Percentiles rank a stretch among this genome's conserved stretches.
Evolutionary conservation across 2,113 vertebrate species (phyloP).

Genomic region (Gallinago paraguaiae): DNA sequence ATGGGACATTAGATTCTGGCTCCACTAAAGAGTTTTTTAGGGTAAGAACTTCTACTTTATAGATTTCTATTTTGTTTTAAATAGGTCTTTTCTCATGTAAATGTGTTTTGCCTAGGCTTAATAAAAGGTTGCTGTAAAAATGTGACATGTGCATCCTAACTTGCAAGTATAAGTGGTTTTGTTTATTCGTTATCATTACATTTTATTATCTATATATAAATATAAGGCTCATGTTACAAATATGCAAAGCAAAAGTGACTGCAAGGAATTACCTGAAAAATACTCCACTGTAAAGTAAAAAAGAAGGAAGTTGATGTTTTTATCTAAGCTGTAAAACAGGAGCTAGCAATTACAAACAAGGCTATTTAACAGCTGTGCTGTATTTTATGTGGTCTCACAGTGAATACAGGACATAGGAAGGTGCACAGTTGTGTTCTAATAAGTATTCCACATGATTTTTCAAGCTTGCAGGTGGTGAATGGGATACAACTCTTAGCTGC

Average conservation of each 20-base stretch:
- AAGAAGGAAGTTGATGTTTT: neutral
- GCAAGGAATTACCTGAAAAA: neutral
- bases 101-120: neutral
- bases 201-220: neutral
- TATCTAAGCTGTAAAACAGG: neutral
- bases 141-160: neutral
- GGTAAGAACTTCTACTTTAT: constrained; percentile 80
- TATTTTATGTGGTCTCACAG: neutral
- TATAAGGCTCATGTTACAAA: neutral
- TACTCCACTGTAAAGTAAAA: neutral
- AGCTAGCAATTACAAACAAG: neutral
- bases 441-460: neutral
- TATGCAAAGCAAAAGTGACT: neutral
- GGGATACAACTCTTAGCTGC: neutral
- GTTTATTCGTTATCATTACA: neutral
- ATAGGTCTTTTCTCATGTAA: neutral
- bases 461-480: neutral
- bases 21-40: constrained; percentile 99
- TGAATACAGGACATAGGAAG: neutral
- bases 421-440: neutral
- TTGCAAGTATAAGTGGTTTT: neutral
- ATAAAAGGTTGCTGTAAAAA: neutral
- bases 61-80: constrained; percentile 9
- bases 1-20: constrained; percentile 97
- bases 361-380: neutral